phyloP scores from a whole-genome alignment of 2,888 invertebrate species.

The Harmothoe impar region DNA sequence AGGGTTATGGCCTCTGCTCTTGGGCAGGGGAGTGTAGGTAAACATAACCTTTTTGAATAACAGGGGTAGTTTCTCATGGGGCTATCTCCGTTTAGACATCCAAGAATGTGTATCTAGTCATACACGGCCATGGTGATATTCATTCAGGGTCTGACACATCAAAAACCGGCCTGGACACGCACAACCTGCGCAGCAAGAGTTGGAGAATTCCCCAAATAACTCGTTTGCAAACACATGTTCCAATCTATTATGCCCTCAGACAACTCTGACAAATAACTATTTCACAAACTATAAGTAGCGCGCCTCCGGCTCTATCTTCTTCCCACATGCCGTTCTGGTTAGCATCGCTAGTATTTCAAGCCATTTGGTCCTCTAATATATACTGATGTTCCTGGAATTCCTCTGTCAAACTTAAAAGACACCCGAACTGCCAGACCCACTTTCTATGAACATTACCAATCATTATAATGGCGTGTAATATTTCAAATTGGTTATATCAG shows the following conservation, averaged over 20 bases:
- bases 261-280: constrained; percentile 53
- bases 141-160: background rate
- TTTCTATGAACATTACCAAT: background rate
- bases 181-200: constrained; percentile 1
- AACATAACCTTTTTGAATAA: too few relatives aligned
- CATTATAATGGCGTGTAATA: background rate
- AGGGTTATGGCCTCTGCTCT: too few relatives aligned
- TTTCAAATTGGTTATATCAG: background rate
- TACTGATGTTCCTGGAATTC: background rate
- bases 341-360: background rate
- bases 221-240: constrained; percentile 35
- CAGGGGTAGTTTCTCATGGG: background rate
- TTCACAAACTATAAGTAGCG: background rate
- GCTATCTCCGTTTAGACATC: background rate
- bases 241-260: background rate
- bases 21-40: too few relatives aligned
- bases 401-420: background rate
- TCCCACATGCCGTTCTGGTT: constrained; percentile 34
- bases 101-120: background rate
- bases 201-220: constrained; percentile 34
- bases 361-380: background rate
- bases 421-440: background rate
- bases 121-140: background rate
- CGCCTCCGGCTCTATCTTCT: background rate
- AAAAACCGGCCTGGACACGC: background rate